A percentile compares a stretch with the other conserved stretches of the same genome.
Conservation (phyloP, 2,113 vertebrate species). For the Dendrocopos noguchii region DNA sequence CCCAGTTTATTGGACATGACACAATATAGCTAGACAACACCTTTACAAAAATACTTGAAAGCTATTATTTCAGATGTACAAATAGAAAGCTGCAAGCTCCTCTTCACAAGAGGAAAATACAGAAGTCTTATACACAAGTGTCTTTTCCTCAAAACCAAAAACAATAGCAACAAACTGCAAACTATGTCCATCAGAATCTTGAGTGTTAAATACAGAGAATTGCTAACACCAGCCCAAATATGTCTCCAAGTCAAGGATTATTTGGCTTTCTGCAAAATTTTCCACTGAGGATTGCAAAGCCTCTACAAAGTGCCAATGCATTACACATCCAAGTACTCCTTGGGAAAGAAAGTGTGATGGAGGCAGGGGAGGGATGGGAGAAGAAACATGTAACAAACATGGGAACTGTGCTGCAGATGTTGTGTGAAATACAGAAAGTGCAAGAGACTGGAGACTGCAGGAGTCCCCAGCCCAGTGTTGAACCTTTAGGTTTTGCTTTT, state of each 20-base stretch:
- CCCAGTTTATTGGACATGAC: slow-evolving; percentile 36
- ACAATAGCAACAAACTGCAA: background rate
- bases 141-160: background rate
- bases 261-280: background rate
- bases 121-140: background rate
- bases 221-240: background rate
- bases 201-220: background rate
- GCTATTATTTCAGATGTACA: slow-evolving; percentile 26
- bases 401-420: background rate
- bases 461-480: background rate
- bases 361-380: background rate
- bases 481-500: background rate
- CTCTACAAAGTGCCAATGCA: background rate
- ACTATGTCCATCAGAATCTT: background rate
- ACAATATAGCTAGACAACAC: background rate
- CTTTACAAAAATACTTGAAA: slow-evolving; percentile 49
- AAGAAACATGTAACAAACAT: background rate
- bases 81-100: slow-evolving; percentile 19
- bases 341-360: background rate
- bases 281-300: background rate
- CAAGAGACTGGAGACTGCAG: background rate
- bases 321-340: background rate
- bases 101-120: slow-evolving; percentile 10
- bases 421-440: background rate
- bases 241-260: background rate